A percentile compares a stretch with the other conserved stretches of the same genome.
phyloP scores from a whole-genome alignment of 2,113 vertebrate species.

The Bos javanicus region DNA sequence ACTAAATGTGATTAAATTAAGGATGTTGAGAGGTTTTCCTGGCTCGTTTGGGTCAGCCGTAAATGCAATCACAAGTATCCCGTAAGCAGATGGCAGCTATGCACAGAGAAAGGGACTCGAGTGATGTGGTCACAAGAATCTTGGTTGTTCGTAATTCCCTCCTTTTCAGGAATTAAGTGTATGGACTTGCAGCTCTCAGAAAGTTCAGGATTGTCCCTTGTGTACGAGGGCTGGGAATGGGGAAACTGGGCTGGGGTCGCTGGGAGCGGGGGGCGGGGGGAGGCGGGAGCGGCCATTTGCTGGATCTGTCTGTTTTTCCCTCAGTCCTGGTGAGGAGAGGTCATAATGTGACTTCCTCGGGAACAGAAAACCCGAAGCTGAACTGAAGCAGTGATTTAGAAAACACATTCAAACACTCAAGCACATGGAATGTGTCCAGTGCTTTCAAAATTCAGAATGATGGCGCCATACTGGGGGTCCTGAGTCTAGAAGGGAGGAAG shows the following conservation, averaged over 20 bases:
- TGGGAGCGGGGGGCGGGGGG: accelerated
- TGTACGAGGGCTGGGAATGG: neutral
- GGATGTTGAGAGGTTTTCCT: neutral
- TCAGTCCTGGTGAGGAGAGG: neutral
- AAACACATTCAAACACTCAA: neutral
- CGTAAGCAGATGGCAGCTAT: neutral
- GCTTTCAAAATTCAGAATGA: neutral
- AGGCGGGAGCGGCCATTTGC: neutral
- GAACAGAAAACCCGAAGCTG: neutral
- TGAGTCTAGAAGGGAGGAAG: neutral
- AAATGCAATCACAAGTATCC: neutral
- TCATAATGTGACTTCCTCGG: neutral
- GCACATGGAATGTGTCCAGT: neutral
- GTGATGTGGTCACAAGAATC: neutral
- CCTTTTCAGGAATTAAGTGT: neutral
- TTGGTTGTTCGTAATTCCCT: neutral
- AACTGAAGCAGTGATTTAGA: neutral
- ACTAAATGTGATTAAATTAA: neutral
- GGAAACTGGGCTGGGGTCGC: neutral
- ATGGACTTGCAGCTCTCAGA: neutral
- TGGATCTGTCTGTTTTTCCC: neutral
- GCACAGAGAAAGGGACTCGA: neutral
- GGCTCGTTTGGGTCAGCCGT: neutral
- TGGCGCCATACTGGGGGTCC: neutral
- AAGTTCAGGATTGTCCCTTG: neutral